Evolutionary conservation across 2,797 vertebrate genomes (phyloP).

Genomic region (Sebastes minor): DNA sequence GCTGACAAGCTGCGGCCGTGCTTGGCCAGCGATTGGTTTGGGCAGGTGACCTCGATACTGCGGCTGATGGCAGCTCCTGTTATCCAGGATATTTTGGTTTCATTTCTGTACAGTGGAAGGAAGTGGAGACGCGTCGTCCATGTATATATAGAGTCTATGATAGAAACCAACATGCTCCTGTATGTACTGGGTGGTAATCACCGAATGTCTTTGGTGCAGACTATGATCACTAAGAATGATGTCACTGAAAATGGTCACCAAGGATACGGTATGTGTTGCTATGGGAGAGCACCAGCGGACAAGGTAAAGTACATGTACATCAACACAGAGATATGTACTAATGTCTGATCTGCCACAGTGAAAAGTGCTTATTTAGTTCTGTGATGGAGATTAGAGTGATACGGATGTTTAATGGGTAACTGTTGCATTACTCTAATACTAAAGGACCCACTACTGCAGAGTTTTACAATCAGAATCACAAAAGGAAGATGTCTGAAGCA

Average conservation of each 20-base stretch:
- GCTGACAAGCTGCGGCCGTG: background rate
- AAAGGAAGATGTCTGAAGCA: slow-evolving; percentile 19
- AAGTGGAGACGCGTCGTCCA: no score
- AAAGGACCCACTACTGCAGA: slow-evolving; percentile 18
- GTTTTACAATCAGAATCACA: slow-evolving; percentile 32
- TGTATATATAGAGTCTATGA: no score
- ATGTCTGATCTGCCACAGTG: slow-evolving; percentile 53
- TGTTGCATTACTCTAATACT: slow-evolving; percentile 18
- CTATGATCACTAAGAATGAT: slow-evolving; percentile 10
- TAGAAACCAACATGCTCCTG: background rate
- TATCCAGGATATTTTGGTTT: no score
- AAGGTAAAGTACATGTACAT: slow-evolving; percentile 41
- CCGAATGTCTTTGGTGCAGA: slow-evolving; percentile 13
- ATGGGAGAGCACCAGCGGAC: slow-evolving; percentile 57
- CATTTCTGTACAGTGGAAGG: no score
- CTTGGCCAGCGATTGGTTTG: no score
- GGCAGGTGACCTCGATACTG: no score
- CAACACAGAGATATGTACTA: slow-evolving; percentile 56
- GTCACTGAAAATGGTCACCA: slow-evolving; percentile 19
- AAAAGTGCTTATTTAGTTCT: slow-evolving; percentile 42
- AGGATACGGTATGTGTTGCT: slow-evolving; percentile 30
- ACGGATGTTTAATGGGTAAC: slow-evolving; percentile 18
- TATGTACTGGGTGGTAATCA: slow-evolving; percentile 14
- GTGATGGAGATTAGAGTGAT: slow-evolving; percentile 33
- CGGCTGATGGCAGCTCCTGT: no score